Evolutionary conservation across 2,797 vertebrate species (phyloP), one percentile per base, ranked within the genome.

Genomic region (Falco peregrinus): DNA sequence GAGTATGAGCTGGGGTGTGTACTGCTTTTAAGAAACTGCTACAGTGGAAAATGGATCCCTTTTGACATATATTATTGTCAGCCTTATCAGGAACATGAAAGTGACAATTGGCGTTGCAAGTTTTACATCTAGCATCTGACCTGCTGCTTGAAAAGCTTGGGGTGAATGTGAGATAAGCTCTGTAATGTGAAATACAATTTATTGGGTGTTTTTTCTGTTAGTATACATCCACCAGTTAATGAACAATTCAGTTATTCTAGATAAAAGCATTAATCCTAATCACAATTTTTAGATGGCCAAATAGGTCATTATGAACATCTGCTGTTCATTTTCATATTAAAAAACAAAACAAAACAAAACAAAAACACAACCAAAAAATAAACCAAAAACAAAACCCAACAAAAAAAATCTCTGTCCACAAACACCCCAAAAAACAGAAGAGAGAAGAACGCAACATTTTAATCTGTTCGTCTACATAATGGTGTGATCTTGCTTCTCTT

Each of bases 1-100:
- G 75, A 78, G 28, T 56, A 57, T 24, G 48, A 86, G 39, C 59
- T 68, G 37, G 93, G 86, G 64, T 89, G 93, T 90, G 80, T 95
- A 90, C 94, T 86, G 56, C 37, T 93, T 94, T 95, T 70, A 95
- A 91, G 77, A 87, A 93, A 96, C 69, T 45, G 35, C 25, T 89
- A 57, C 24, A 89, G 48, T 77, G 71, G 56, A 60, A 93, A 84
- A 79, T 6, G 5, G 26, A 77, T 81, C n/a, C 68, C 61, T 80
- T 77, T 74, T 82, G 59, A 74, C 20, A 41, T 16, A 21, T 61
- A 77, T 64, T 92, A 63, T 16, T 41, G 26, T 53, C 33, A 79
- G 37, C 18, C 10, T 22, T 64, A 25, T 89, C 61, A 83, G 56
- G 45, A 92, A 70, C n/a, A 74, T 12, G 10, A 41, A 85, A 57